These are phyloP conservation scores for Hylaeus volcanicus DNA, from an alignment of 1,140 invertebrate genomes.

Conservation along the genomic window DNA sequence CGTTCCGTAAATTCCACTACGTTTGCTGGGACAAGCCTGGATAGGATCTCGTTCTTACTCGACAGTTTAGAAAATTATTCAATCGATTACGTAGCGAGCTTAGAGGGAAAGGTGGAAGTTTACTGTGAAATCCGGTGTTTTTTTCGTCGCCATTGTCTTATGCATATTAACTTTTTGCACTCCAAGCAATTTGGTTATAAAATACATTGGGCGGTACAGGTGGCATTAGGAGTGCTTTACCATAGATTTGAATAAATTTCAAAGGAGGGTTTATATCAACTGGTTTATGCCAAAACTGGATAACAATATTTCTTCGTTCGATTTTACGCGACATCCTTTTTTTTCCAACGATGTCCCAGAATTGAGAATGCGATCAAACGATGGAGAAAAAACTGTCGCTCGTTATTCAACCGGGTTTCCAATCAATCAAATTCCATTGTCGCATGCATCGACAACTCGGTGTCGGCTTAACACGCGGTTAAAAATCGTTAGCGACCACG, in stretches of 20 bases:
- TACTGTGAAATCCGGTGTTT: not conserved
- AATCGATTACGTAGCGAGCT: no score
- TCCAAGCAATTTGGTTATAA: no score
- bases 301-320: not conserved
- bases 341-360: not conserved
- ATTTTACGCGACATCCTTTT: not conserved
- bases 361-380: not conserved
- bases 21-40: not conserved
- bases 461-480: constrained; percentile 44
- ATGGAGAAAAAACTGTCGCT: not conserved
- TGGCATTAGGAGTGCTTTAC: no score
- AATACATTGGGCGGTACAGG: no score
- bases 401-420: constrained; percentile 1
- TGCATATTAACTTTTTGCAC: no score
- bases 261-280: no score
- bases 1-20: constrained; percentile 6
- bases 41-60: not conserved
- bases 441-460: constrained; percentile 1
- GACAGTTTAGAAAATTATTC: not conserved
- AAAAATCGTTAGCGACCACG: constrained; percentile 37
- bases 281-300: not conserved
- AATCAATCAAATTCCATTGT: constrained; percentile 19
- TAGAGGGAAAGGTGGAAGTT: not conserved
- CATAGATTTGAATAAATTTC: no score
- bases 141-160: not conserved